Base-by-base conservation (phyloP, 1,140 invertebrate genomes). In the Melanaphis sacchari region DNA sequence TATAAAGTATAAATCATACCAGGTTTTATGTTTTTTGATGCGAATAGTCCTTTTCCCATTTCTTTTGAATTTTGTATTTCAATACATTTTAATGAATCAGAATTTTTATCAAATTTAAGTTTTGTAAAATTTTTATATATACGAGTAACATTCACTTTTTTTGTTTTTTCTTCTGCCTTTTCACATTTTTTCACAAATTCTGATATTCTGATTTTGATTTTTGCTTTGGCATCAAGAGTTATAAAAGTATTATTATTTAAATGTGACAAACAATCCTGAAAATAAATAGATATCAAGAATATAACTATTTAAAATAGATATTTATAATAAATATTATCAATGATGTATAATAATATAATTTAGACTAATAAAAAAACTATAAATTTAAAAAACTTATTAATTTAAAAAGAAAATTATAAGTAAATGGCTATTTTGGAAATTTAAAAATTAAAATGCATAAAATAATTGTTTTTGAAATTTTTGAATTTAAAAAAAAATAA, bases 41-140 rank as follows among this genome's bases (percentile, higher is more conserved):
- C 93, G 26, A 91, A 31, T 40, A 93, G 54, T 43, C 90, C 66
- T 82, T 81, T 41, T 36, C 89, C 89, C 93, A 93, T 93, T 85
- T 91, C 89, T 36, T 54, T 36, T 84, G 85, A 59, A 66, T 76
- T 41, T 36, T n/a, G 31, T 22, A 66, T 31, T 91, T 66, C 54
- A 43, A 91, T 31, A 66, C 26, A 91, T 46, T 91, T 31, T 3
- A 40, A 40, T 76, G 43, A 76, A n/a, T 21, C 6, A 43, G 90
- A 36, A 26, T 15, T n/a, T n/a, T 66, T 66, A n/a, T 38, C 76
- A 24, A 82, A 38, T 38, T 24, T 24, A 66, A 66, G 31, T 66
- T n/a, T 66, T 66, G 11, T 66, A 4, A n/a, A 66, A n/a, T 15
- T 66, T n/a, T 66, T 18, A 66, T 66, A 66, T n/a, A n/a, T 66